Evolutionary conservation across 2,113 vertebrate species (phyloP).

Genomic region (Dinomys branickii): DNA sequence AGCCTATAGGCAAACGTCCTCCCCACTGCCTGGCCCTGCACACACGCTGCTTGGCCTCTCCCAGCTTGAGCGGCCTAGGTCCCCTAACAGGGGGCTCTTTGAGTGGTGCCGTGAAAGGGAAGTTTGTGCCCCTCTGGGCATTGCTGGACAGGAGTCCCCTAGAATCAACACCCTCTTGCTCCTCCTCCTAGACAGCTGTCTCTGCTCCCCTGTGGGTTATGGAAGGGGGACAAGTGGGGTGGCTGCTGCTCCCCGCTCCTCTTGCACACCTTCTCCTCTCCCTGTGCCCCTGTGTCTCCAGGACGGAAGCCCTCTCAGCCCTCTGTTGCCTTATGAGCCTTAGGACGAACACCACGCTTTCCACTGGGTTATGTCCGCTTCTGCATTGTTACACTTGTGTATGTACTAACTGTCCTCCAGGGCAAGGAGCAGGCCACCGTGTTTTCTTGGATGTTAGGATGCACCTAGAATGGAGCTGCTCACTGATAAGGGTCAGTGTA

Average conservation of each 20-base stretch:
- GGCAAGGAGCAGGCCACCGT: background rate
- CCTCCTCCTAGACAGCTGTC: background rate
- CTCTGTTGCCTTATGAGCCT: background rate
- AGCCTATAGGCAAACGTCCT: background rate
- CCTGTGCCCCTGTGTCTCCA: background rate
- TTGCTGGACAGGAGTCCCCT: background rate
- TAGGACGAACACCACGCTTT: background rate
- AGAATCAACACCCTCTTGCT: background rate
- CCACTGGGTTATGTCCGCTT: background rate
- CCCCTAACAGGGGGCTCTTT: conserved; percentile 61
- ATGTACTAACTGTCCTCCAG: background rate
- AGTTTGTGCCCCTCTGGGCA: conserved; percentile 32
- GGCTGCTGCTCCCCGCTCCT: background rate
- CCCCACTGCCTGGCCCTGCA: background rate
- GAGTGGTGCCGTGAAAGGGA: conserved; percentile 60
- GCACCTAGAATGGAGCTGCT: background rate
- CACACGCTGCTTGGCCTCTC: background rate
- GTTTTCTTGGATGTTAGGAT: background rate
- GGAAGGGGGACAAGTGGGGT: background rate
- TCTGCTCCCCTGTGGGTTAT: background rate
- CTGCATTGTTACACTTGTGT: background rate
- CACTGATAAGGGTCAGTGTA: background rate
- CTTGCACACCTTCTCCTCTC: background rate
- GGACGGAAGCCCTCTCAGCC: background rate
- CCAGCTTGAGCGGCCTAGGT: background rate